phyloP scores from a whole-genome alignment of 2,113 vertebrate genomes.

The Enhydra lutris region DNA sequence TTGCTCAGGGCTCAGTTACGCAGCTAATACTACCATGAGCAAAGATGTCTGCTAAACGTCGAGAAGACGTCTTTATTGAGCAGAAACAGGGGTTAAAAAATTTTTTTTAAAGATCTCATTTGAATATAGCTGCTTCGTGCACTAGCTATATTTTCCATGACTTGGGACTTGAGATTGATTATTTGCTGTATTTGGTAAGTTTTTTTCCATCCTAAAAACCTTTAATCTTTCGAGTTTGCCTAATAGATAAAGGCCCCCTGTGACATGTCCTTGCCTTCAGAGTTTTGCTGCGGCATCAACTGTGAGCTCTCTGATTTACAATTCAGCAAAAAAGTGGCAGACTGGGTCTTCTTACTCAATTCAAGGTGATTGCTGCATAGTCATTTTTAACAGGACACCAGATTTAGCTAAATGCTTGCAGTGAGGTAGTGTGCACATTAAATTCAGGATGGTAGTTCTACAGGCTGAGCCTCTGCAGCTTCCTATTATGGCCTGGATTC shows the following conservation, averaged over 20 bases:
- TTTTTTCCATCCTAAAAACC: slow-evolving; percentile 42
- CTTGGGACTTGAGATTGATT: neutral
- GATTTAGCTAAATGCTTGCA: neutral
- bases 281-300: slow-evolving; percentile 54
- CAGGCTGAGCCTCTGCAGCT: neutral
- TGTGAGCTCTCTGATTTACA: slow-evolving; percentile 57
- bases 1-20: neutral
- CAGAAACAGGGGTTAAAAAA: neutral
- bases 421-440: neutral
- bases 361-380: slow-evolving; percentile 61
- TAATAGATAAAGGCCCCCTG: slow-evolving; percentile 51
- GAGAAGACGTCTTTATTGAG: neutral
- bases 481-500: neutral
- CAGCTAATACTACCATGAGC: neutral
- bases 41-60: neutral
- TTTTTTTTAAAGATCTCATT: neutral
- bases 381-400: slow-evolving; percentile 61
- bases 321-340: slow-evolving; percentile 50
- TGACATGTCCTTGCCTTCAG: slow-evolving; percentile 67
- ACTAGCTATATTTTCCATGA: neutral
- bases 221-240: slow-evolving; percentile 40
- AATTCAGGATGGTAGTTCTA: neutral
- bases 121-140: neutral
- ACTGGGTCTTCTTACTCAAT: slow-evolving; percentile 49
- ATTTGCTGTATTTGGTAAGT: slow-evolving; percentile 31